A percentile compares a stretch with the other conserved stretches of the same genome.
Evolutionary conservation across 2,888 invertebrate genomes (phyloP).

Genomic region (Notocelia uddmanniana): DNA sequence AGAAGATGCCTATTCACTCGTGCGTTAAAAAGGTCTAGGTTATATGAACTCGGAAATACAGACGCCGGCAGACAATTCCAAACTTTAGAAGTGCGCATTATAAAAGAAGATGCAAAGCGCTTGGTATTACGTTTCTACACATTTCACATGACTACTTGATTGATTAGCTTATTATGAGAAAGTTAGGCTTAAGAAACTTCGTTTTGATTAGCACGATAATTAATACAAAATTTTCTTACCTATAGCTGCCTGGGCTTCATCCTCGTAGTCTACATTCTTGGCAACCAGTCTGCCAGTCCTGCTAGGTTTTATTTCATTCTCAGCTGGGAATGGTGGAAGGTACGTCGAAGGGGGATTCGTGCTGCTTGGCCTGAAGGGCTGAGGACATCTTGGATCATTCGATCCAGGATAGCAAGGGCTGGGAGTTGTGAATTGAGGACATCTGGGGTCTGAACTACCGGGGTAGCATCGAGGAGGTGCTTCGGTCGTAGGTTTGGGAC

Average conservation of each 20-base stretch:
- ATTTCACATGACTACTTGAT: too few species aligned
- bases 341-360: slow-evolving; percentile 79
- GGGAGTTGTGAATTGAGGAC: slow-evolving; percentile 66
- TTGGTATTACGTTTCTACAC: too few species aligned
- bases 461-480: slow-evolving; percentile 60
- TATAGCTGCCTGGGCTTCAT: slow-evolving; percentile 64
- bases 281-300: slow-evolving; percentile 63
- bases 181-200: too few species aligned
- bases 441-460: slow-evolving; percentile 63
- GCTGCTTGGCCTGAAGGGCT: slow-evolving; percentile 76
- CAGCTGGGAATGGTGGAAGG: slow-evolving; percentile 77
- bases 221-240: slow-evolving; percentile 59
- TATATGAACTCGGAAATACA: too few species aligned
- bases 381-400: slow-evolving; percentile 73
- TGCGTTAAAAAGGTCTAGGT: too few species aligned
- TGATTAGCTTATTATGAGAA: too few species aligned
- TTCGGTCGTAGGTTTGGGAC: slow-evolving; percentile 56
- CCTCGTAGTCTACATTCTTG: slow-evolving; percentile 65
- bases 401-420: slow-evolving; percentile 78
- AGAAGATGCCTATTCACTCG: too few species aligned
- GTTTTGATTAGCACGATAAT: neutral
- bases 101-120: too few species aligned
- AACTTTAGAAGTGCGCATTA: too few species aligned
- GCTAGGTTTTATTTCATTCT: slow-evolving; percentile 71
- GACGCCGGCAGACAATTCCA: too few species aligned